Evolutionary conservation across 2,888 invertebrate genomes (phyloP).

Genomic region (Agapetus fuscipes): DNA sequence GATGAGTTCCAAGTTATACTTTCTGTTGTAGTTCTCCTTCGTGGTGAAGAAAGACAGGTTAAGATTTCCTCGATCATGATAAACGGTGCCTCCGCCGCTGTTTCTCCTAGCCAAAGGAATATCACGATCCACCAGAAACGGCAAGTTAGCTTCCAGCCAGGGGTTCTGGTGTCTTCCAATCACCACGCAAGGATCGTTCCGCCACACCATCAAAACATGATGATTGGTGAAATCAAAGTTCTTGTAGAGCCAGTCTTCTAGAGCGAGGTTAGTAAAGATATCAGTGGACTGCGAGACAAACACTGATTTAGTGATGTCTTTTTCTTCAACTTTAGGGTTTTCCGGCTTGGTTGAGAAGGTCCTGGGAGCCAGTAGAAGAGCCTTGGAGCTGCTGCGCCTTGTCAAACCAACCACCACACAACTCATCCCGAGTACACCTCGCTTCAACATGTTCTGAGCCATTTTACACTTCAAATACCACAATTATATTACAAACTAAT

Average conservation of each 20-base stretch:
- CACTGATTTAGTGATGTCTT: slow-evolving; percentile 69
- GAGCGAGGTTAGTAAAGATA: slow-evolving; percentile 85
- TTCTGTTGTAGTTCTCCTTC: slow-evolving; percentile 72
- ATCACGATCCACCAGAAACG: slow-evolving; percentile 51
- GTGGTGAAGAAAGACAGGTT: slow-evolving; percentile 89
- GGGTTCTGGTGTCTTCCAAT: slow-evolving; percentile 96
- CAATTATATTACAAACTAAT: background rate
- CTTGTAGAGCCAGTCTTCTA: slow-evolving; percentile 93
- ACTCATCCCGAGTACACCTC: slow-evolving; percentile 34
- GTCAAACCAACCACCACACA: slow-evolving; percentile 35
- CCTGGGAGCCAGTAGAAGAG: slow-evolving; percentile 29
- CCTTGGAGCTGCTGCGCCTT: slow-evolving; percentile 34
- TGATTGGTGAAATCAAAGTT: slow-evolving; percentile 76
- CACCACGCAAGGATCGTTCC: slow-evolving; percentile 89
- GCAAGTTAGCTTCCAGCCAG: slow-evolving; percentile 83
- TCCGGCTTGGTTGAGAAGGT: slow-evolving; percentile 28
- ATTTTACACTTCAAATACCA: slow-evolving; percentile 27
- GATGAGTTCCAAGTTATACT: slow-evolving; percentile 80
- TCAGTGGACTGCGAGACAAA: slow-evolving; percentile 87
- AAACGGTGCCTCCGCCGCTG: slow-evolving; percentile 95
- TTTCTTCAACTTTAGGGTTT: slow-evolving; percentile 30
- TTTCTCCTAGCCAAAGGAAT: slow-evolving; percentile 78
- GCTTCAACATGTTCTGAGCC: slow-evolving; percentile 42
- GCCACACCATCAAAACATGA: slow-evolving; percentile 84
- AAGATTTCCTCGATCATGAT: slow-evolving; percentile 89